Percentiles rank a stretch among this genome's conserved stretches.
phyloP scores from a whole-genome alignment of 2,888 invertebrate species.

The Lasioglossum calceatum region DNA sequence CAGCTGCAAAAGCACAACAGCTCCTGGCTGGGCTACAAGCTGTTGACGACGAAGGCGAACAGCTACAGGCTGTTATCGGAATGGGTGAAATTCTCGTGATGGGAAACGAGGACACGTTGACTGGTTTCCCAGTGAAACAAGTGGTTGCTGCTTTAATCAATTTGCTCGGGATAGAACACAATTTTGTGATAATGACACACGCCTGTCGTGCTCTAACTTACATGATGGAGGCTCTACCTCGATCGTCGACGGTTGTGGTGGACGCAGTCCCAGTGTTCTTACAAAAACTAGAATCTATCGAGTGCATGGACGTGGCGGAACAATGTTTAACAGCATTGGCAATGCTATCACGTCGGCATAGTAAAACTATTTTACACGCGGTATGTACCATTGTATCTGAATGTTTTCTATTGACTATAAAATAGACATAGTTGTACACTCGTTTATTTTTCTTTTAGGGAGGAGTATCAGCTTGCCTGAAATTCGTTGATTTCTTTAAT shows the following conservation, averaged over 20 bases:
- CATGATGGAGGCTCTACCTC: conserved; percentile 99
- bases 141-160: conserved; percentile 98
- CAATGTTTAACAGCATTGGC: conserved; percentile 98
- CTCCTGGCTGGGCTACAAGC: conserved; percentile 96
- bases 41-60: conserved; percentile 97
- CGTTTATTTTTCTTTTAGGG: conserved; percentile 87
- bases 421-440: neutral
- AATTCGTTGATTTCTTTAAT: conserved; percentile 99
- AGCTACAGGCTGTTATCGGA: conserved; percentile 98
- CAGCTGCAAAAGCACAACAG: conserved; percentile 96
- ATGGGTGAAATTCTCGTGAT: conserved; percentile 99
- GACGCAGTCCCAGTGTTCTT: conserved; percentile 98
- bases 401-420: neutral
- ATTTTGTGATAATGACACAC: conserved; percentile 99
- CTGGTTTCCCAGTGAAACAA: conserved; percentile 99
- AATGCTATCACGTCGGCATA: conserved; percentile 97
- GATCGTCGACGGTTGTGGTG: conserved; percentile 97
- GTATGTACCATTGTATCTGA: conserved; percentile 84
- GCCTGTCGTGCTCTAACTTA: conserved; percentile 99
- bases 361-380: conserved; percentile 97
- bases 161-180: conserved; percentile 97
- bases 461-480: conserved; percentile 98
- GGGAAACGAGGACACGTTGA: conserved; percentile 99
- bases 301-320: conserved; percentile 99
- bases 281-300: conserved; percentile 98